These are phyloP conservation scores for Platycnemis pennipes DNA, from an alignment of 2,888 invertebrate genomes.

Conservation along the genomic window DNA sequence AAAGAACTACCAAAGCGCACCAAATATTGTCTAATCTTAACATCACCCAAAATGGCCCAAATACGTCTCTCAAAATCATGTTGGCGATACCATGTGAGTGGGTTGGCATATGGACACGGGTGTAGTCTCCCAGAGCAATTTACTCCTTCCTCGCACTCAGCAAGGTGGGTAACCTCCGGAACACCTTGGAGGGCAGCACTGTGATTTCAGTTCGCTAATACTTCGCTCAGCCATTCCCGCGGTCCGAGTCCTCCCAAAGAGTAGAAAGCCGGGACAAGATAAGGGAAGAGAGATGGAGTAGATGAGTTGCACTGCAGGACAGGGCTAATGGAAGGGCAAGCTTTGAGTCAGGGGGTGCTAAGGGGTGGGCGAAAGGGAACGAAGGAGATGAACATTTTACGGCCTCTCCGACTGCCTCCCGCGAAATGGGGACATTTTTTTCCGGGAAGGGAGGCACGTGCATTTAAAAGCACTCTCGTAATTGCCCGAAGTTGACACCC, in stretches of 20 bases:
- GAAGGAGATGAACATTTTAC: constrained; percentile 29
- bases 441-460: neutral
- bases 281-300: neutral
- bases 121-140: neutral
- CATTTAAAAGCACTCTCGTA: constrained; percentile 65
- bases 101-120: neutral
- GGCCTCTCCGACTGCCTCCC: constrained; percentile 23
- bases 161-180: neutral
- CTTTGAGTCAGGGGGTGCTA: neutral
- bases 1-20: no score
- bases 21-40: no score
- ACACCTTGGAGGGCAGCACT: neutral
- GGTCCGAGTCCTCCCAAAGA: neutral
- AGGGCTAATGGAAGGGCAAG: constrained; percentile 11
- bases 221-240: neutral
- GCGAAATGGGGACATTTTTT: constrained; percentile 12
- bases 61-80: no score
- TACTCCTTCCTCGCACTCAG: neutral
- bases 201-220: neutral
- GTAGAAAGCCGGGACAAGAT: neutral
- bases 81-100: no score
- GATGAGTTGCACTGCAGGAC: neutral
- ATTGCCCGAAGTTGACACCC: constrained; percentile 49
- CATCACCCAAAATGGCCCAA: no score
- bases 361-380: neutral